phyloP scores from a whole-genome alignment of 1,140 invertebrate species.

The Rhopalosiphum padi region DNA sequence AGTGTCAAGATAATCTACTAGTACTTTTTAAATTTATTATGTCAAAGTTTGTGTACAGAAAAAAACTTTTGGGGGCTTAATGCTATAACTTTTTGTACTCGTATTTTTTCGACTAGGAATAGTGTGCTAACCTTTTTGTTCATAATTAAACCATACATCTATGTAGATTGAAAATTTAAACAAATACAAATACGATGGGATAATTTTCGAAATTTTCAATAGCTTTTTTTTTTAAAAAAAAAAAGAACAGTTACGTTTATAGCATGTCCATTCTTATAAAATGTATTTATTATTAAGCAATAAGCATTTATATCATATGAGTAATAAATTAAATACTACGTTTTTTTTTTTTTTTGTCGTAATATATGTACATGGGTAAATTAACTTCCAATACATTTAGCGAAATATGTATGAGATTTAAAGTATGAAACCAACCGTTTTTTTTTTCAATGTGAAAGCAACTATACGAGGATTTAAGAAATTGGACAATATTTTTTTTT shows the following conservation, averaged over 20 bases:
- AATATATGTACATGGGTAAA: too few relatives aligned
- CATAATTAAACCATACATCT: background rate
- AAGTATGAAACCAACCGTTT: background rate
- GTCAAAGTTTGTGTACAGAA: background rate
- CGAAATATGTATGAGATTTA: background rate
- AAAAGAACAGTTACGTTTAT: background rate
- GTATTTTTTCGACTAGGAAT: background rate
- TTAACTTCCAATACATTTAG: background rate
- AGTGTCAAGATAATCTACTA: background rate
- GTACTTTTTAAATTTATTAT: background rate
- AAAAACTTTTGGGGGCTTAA: background rate
- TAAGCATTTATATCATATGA: background rate
- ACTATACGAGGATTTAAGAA: background rate
- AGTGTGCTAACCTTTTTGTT: background rate
- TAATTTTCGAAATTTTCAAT: background rate
- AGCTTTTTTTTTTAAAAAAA: background rate
- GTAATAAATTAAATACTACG: background rate
- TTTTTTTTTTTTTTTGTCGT: too few relatives aligned
- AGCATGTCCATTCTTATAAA: background rate
- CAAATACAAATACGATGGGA: background rate
- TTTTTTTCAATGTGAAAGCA: background rate
- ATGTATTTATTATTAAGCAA: background rate
- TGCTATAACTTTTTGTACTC: background rate
- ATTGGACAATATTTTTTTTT: background rate
- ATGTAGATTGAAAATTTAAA: background rate